phyloP scores from a whole-genome alignment of 2,113 vertebrate species.

The Pseudopodoces humilis region DNA sequence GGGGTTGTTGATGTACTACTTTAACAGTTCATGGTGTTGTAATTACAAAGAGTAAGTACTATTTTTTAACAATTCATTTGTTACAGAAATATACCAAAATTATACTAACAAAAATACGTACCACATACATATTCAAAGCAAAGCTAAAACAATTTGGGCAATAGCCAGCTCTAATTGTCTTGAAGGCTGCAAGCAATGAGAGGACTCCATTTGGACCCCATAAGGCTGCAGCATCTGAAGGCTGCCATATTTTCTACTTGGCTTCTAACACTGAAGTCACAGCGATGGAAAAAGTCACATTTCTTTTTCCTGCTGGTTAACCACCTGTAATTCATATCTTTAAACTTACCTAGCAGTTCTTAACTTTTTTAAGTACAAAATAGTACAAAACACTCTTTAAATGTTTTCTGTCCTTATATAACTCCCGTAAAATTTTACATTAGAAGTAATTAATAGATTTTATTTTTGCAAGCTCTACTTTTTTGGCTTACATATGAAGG shows the following conservation, averaged over 20 bases:
- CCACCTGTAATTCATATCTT: not conserved
- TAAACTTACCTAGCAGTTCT: not conserved
- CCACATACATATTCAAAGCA: not conserved
- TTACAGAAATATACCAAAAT: not conserved
- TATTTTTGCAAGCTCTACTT: not conserved
- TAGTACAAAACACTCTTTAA: not conserved
- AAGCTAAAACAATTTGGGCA: not conserved
- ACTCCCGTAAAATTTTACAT: not conserved
- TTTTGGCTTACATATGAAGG: not conserved
- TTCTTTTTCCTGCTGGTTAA: not conserved
- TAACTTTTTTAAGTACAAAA: not conserved
- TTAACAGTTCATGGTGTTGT: not conserved
- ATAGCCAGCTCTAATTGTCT: not conserved
- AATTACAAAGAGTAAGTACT: not conserved
- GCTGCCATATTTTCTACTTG: not conserved
- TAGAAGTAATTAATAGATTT: not conserved
- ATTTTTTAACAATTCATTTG: fast-evolving
- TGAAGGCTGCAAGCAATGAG: not conserved
- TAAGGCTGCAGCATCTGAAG: not conserved
- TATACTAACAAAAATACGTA: not conserved
- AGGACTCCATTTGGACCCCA: not conserved
- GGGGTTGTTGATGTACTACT: not conserved
- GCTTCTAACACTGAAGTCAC: not conserved
- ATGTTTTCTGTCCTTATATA: not conserved
- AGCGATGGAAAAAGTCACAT: not conserved